Evolutionary conservation across 2,113 vertebrate species (phyloP).

Genomic region (Archocentrus centrarchus): DNA sequence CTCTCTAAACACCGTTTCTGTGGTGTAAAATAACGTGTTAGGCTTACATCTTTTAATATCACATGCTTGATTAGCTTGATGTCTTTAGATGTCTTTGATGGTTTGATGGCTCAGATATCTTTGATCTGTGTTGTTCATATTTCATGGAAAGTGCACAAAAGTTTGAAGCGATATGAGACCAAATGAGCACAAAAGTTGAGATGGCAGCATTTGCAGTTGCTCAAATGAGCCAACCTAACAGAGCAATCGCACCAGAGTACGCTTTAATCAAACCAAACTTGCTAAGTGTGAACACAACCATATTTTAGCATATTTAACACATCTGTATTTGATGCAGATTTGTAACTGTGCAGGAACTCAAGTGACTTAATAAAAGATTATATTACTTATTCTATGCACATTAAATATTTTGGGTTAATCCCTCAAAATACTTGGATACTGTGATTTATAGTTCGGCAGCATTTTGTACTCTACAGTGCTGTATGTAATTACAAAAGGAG

Average conservation of each 20-base stretch:
- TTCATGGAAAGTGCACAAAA: not conserved
- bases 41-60: not conserved
- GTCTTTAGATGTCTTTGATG: not conserved
- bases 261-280: not conserved
- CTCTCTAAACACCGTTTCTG: not conserved
- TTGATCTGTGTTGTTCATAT: not conserved
- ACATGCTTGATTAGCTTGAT: not conserved
- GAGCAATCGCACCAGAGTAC: not conserved
- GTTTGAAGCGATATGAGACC: not conserved
- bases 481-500: not conserved
- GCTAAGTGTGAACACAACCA: not conserved
- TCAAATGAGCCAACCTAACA: not conserved
- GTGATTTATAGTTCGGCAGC: not conserved
- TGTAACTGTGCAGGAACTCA: not conserved
- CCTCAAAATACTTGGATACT: not conserved
- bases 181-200: not conserved
- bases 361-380: not conserved
- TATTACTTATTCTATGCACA: not conserved
- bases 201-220: not conserved
- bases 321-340: not conserved
- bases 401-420: constrained; percentile 6
- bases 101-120: not conserved
- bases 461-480: not conserved
- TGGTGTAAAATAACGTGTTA: not conserved
- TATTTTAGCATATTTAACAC: not conserved